A percentile compares a stretch with the other conserved stretches of the same genome.
These are phyloP conservation scores for Caenorhabditis doughertyi DNA, from an alignment of 2,888 invertebrate species.

Conservation along the genomic window DNA sequence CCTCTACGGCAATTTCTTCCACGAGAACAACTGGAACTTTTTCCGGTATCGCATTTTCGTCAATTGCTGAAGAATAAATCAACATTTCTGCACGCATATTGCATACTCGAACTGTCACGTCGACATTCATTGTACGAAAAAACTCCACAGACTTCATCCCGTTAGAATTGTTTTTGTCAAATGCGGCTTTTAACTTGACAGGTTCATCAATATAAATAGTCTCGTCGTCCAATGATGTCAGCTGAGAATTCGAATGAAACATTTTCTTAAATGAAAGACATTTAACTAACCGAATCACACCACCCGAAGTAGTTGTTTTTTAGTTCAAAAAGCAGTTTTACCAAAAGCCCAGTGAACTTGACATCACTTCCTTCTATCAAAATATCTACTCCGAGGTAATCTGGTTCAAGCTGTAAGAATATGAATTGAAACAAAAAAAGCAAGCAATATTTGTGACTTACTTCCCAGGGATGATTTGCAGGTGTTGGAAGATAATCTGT, in stretches of 20 bases:
- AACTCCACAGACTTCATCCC: constrained; percentile 63
- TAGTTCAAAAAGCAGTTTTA: constrained; percentile 86
- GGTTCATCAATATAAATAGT: constrained; percentile 36
- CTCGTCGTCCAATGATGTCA: constrained; percentile 58
- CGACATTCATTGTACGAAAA: constrained; percentile 75
- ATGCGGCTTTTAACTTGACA: constrained; percentile 46
- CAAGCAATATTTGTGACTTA: too few relatives aligned
- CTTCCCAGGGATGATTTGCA: constrained; percentile 68
- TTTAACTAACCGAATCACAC: constrained; percentile 87
- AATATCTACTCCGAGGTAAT: constrained; percentile 92
- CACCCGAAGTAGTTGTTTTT: constrained; percentile 97
- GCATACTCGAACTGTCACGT: constrained; percentile 86
- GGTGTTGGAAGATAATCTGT: constrained; percentile 61
- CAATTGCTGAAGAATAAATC: constrained; percentile 65
- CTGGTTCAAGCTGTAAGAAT: constrained; percentile 90
- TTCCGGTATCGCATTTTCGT: constrained; percentile 57
- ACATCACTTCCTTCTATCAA: constrained; percentile 96
- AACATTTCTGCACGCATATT: constrained; percentile 92
- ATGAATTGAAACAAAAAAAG: too few relatives aligned
- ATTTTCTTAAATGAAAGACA: too few relatives aligned
- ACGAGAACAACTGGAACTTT: constrained; percentile 74
- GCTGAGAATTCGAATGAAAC: constrained; percentile 25
- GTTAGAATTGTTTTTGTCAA: constrained; percentile 51
- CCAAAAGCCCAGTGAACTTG: constrained; percentile 92
- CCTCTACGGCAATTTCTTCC: constrained; percentile 90